Conservation (phyloP, 64 coral and sea anemone genomes). For the Pocillopora damicornis region DNA sequence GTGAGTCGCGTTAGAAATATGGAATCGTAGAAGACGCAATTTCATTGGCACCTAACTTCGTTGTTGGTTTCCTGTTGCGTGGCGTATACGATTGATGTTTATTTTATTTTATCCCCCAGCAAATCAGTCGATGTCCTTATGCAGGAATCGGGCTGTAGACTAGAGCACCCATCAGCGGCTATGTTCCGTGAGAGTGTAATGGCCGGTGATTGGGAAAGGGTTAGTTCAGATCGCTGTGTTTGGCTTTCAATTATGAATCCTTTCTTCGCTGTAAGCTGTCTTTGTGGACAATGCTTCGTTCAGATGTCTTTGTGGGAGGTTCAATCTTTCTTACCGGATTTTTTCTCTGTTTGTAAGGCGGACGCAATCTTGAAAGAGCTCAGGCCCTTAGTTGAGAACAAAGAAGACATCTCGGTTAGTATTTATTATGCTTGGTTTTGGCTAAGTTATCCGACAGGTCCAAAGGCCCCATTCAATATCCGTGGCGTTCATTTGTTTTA, state of each 20-base stretch:
- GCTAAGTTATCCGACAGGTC: background rate
- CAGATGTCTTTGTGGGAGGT: slow-evolving; percentile 20
- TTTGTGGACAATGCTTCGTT: slow-evolving; percentile 45
- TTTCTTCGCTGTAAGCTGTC: slow-evolving; percentile 40
- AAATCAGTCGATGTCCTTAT: slow-evolving; percentile 95
- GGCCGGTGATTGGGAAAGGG: slow-evolving; percentile 96
- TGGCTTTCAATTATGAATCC: slow-evolving; percentile 50
- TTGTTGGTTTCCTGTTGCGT: slow-evolving; percentile 48
- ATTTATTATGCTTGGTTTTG: slow-evolving; percentile 22
- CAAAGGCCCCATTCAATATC: slow-evolving; percentile 12
- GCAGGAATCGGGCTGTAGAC: slow-evolving; percentile 97
- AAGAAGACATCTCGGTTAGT: slow-evolving; percentile 93
- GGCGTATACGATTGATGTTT: slow-evolving; percentile 27
- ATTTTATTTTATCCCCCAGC: slow-evolving; percentile 78
- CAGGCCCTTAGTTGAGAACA: slow-evolving; percentile 73
- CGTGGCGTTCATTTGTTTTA: slow-evolving; percentile 15
- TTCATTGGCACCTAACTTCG: slow-evolving; percentile 54
- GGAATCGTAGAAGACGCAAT: slow-evolving; percentile 44
- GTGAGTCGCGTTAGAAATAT: slow-evolving; percentile 74
- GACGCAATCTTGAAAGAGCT: slow-evolving; percentile 96
- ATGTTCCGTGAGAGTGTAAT: slow-evolving; percentile 97
- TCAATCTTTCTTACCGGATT: slow-evolving; percentile 39
- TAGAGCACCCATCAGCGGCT: slow-evolving; percentile 96
- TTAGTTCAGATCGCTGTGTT: slow-evolving; percentile 49
- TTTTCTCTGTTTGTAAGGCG: slow-evolving; percentile 74